A percentile compares a stretch with the other conserved stretches of the same genome.
Evolutionary conservation across 30 jellyfish, hydroid and myxozoan species (phyloP).

Genomic region (Catostylus mosaicus): DNA sequence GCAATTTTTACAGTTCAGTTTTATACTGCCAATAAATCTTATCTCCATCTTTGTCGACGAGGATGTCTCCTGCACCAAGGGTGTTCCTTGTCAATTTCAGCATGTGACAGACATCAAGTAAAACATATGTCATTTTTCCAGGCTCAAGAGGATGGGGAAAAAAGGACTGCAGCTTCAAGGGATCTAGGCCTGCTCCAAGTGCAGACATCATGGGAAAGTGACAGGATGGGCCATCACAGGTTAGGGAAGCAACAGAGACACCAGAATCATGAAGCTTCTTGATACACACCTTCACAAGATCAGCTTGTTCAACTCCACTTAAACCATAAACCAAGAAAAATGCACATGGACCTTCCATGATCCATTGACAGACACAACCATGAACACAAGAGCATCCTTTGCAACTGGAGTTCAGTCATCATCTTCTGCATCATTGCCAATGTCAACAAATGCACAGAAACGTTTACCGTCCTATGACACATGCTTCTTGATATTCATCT

Average conservation of each 20-base stretch:
- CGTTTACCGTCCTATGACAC: too few relatives aligned
- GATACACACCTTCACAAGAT: conserved; percentile 39
- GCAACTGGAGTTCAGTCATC: conserved; percentile 61
- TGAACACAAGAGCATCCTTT: conserved; percentile 52
- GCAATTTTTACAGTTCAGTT: conserved; percentile 46
- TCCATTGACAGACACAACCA: conserved; percentile 60
- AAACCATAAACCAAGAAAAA: conserved; percentile 59
- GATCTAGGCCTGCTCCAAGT: conserved; percentile 57
- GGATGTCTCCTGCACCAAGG: not conserved
- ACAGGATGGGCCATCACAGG: conserved; percentile 67
- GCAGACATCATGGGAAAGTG: conserved; percentile 55
- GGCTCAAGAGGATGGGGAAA: conserved; percentile 49
- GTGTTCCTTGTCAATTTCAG: conserved; percentile 40
- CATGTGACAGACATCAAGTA: conserved; percentile 81
- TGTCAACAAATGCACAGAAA: conserved; percentile 59
- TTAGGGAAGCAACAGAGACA: conserved; percentile 31
- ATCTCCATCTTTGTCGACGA: conserved; percentile 19
- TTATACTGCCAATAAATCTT: conserved; percentile 37
- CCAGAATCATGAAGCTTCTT: conserved; percentile 45
- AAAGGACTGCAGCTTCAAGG: conserved; percentile 20
- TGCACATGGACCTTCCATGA: conserved; percentile 67
- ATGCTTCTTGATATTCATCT: too few relatives aligned
- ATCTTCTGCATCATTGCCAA: conserved; percentile 44
- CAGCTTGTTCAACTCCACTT: conserved; percentile 55
- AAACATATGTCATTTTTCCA: conserved; percentile 20